phyloP scores from a whole-genome alignment of 2,797 vertebrate species.

The Thalassophryne amazonica region DNA sequence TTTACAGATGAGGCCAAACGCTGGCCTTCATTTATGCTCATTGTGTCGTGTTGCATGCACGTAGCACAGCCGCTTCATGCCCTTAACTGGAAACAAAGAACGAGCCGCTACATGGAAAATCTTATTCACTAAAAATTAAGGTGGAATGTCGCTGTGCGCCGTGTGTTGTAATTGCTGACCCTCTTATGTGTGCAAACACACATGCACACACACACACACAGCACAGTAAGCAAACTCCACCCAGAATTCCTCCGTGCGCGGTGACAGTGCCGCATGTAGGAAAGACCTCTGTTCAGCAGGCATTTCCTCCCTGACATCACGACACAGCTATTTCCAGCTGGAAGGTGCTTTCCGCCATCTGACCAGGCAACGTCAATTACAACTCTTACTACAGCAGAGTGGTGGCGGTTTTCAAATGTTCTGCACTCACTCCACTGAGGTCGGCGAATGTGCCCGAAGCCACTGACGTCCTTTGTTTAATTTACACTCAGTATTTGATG shows the following conservation, averaged over 20 bases:
- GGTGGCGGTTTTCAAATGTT: neutral
- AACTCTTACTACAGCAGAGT: constrained; percentile 4
- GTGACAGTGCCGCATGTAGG: constrained; percentile 47
- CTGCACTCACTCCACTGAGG: no score
- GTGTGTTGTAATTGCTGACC: constrained; percentile 26
- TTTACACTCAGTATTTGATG: no score
- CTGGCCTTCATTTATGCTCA: neutral
- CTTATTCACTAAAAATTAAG: constrained; percentile 45
- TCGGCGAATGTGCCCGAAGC: no score
- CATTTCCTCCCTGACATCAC: constrained; percentile 76
- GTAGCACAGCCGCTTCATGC: constrained; percentile 15
- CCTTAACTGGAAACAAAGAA: constrained; percentile 53
- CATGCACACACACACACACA: constrained; percentile 10
- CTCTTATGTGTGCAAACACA: neutral
- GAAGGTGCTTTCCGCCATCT: constrained; percentile 32
- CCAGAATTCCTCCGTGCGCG: constrained; percentile 60
- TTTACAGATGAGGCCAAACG: neutral
- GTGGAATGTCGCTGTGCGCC: constrained; percentile 53
- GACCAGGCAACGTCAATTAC: constrained; percentile 22
- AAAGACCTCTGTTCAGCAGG: constrained; percentile 70
- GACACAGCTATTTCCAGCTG: constrained; percentile 59
- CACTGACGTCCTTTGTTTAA: no score
- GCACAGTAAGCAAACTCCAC: constrained; percentile 56
- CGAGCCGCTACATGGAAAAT: constrained; percentile 58
- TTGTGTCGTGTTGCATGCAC: constrained; percentile 13